Evolutionary conservation across 2,113 vertebrate species (phyloP).

Genomic region (Pachyramphus minor): DNA sequence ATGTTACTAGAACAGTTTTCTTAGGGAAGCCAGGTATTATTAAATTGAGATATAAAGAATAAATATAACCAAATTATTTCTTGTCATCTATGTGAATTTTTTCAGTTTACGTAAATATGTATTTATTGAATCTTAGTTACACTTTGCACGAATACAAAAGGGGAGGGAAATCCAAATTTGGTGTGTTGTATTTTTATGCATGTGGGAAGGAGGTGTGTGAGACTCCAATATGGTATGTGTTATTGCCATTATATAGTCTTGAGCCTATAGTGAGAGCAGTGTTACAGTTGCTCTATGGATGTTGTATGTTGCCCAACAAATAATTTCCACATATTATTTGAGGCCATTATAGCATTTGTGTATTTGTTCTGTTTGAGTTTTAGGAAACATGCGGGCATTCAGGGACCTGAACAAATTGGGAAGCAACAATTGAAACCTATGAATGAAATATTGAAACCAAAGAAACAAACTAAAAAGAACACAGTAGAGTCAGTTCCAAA

Average conservation of each 20-base stretch:
- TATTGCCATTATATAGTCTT: not conserved
- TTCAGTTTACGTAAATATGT: not conserved
- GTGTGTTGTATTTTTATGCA: not conserved
- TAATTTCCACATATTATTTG: rapidly evolving
- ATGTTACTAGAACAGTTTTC: not conserved
- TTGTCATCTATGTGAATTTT: not conserved
- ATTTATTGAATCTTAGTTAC: not conserved
- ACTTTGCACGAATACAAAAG: not conserved
- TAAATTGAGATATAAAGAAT: not conserved
- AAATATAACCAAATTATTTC: not conserved
- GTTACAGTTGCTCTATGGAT: not conserved
- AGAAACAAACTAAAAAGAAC: not conserved
- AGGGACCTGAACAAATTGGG: not conserved
- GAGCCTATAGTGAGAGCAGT: not conserved
- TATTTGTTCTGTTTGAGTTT: not conserved
- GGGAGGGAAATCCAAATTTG: not conserved
- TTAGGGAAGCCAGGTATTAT: not conserved
- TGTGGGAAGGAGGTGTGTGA: too few relatives aligned
- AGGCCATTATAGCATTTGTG: not conserved
- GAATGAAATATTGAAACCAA: not conserved
- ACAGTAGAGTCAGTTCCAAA: not conserved
- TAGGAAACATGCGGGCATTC: not conserved
- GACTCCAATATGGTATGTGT: not conserved
- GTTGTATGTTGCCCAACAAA: not conserved
- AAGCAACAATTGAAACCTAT: not conserved